Conservation (phyloP, 2,113 vertebrate species). For the Hippotragus niger region DNA sequence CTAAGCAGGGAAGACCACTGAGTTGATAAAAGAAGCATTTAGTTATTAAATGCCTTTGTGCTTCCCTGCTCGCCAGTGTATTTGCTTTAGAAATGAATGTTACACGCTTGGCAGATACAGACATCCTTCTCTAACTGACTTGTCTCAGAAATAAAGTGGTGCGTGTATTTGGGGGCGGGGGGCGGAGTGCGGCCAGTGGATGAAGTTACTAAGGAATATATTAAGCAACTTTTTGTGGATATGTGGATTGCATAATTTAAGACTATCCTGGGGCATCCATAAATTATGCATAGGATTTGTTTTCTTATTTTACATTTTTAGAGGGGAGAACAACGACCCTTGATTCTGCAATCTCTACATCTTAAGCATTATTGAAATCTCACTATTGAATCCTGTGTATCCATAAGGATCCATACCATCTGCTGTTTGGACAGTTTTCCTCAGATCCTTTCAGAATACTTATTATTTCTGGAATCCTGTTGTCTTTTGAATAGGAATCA, state of each 20-base stretch:
- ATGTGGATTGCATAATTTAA: conserved; percentile 82
- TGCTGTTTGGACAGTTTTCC: neutral
- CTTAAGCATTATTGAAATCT: conserved; percentile 10
- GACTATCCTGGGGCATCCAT: conserved; percentile 78
- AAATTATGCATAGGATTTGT: conserved; percentile 84
- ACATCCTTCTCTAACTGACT: conserved; percentile 59
- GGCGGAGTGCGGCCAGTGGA: conserved; percentile 69
- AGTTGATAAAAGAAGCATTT: conserved; percentile 72
- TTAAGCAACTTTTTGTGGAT: conserved; percentile 76
- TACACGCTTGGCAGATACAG: conserved; percentile 59
- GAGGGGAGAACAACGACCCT: conserved; percentile 69
- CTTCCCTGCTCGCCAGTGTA: conserved; percentile 67
- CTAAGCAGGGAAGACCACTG: conserved; percentile 61
- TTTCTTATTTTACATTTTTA: conserved; percentile 77
- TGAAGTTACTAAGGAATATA: conserved; percentile 70
- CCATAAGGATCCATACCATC: neutral
- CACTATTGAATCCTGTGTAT: neutral
- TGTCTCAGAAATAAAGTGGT: conserved; percentile 67
- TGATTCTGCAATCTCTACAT: conserved; percentile 20
- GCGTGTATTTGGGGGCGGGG: neutral
- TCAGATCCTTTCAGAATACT: neutral
- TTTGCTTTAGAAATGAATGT: conserved; percentile 72
- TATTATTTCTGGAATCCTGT: neutral
- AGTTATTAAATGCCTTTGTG: conserved; percentile 75
- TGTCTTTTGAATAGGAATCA: neutral